These are phyloP conservation scores for Zophobas morio DNA, from an alignment of 1,140 invertebrate genomes.

Conservation along the genomic window DNA sequence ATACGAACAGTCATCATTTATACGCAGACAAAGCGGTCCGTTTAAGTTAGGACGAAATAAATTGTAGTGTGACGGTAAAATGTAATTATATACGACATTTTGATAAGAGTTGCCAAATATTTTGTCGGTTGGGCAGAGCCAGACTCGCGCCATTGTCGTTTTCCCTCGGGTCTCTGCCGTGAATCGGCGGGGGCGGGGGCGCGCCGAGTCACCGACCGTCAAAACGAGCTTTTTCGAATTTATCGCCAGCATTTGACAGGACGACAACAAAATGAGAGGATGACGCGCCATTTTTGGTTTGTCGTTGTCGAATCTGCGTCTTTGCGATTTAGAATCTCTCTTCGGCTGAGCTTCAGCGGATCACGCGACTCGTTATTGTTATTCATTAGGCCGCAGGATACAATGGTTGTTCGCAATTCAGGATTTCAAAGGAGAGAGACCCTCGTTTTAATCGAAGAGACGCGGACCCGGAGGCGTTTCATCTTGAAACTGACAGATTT, in stretches of 20 bases:
- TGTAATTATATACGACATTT: conserved; percentile 43
- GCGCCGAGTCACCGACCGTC: no score
- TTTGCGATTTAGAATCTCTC: conserved; percentile 7
- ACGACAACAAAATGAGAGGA: no score
- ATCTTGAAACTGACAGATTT: conserved; percentile 43
- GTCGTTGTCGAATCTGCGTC: no score
- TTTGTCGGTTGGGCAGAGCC: conserved; percentile 19
- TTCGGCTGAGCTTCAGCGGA: background rate
- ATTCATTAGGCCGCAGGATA: conserved; percentile 15
- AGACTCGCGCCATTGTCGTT: conserved; percentile 30
- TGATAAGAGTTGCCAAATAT: conserved; percentile 47
- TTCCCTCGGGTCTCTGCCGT: background rate
- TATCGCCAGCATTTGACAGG: no score
- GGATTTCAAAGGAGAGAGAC: conserved; percentile 14
- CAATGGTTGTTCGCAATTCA: conserved; percentile 20
- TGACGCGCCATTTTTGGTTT: no score
- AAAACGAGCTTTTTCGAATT: no score
- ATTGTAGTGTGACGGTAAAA: conserved; percentile 35
- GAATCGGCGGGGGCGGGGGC: background rate
- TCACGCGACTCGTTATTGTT: conserved; percentile 28
- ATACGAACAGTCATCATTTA: conserved; percentile 40
- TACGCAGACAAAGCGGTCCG: conserved; percentile 23
- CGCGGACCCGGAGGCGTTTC: conserved; percentile 19
- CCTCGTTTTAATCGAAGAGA: conserved; percentile 16
- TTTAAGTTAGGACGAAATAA: conserved; percentile 8